Base-by-base conservation (phyloP, 2,888 invertebrate genomes). In the Zaprionus lineosus region DNA sequence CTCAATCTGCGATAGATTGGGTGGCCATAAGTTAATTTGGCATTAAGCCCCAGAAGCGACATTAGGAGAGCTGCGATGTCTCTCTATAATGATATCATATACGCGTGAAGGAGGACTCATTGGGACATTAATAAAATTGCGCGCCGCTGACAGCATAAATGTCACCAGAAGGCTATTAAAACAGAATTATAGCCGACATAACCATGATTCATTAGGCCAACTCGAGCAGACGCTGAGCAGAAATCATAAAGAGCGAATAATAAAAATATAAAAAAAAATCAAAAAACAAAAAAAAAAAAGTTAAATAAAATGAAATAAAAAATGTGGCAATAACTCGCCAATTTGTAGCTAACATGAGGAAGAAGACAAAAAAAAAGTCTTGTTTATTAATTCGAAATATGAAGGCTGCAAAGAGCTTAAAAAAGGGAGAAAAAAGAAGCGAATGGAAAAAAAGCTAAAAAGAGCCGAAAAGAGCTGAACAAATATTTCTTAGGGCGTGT, bases 111-210 rank as follows among this genome's bases (percentile, higher is more conserved):
- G n/a, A n/a, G n/a, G n/a, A n/a, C 74, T 70, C 81, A 65, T 76
- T 76, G 37, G 67, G 58, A 82, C 81, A 82, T 84, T 82, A 84
- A 82, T 82, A 82, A 82, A 82, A 82, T 78, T 68, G 70, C 61
- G 73, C 65, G 79, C 61, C 76, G 75, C 70, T 84, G 85, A 83
- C 85, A 84, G 76, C 84, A 84, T 84, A 84, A 84, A 84, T 84
- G 81, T 82, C 81, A 75, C 79, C 70, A 67, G 76, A 69, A 73
- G 59, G 85, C 83, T 79, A 82, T 82, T 83, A 82, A 82, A 84
- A 83, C 83, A 55, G 74, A 82, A 83, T 84, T 82, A 82, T 82
- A 64, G 79, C 85, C 56, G 71, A 70, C 81, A 82, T 82, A 82
- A 82, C 85, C 73, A 85, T 82, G 82, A 82, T 82, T 82, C 85